Percentiles rank a stretch among this genome's conserved stretches.
phyloP scores from a whole-genome alignment of 2,888 invertebrate species.

The Microctonus hyperodae region DNA sequence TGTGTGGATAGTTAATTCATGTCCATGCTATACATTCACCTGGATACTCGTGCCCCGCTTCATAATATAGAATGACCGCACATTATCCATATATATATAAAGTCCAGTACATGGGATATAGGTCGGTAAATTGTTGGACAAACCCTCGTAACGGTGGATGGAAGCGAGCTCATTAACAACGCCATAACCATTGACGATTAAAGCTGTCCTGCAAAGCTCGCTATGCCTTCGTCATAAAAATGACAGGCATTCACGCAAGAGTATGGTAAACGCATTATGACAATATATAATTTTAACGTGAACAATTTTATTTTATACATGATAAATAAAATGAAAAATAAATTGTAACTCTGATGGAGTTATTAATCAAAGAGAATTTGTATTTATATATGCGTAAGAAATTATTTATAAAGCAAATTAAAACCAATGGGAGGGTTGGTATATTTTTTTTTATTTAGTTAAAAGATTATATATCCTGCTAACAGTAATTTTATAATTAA shows the following conservation, averaged over 20 bases:
- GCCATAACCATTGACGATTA: conserved; percentile 46
- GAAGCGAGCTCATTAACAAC: conserved; percentile 47
- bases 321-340: too few relatives aligned
- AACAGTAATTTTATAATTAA: too few relatives aligned
- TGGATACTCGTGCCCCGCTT: conserved; percentile 33
- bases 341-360: too few relatives aligned
- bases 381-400: too few relatives aligned
- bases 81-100: conserved; percentile 48
- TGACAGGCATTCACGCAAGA: not conserved
- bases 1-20: conserved; percentile 51
- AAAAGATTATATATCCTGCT: too few relatives aligned
- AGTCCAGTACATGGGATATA: conserved; percentile 42
- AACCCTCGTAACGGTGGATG: conserved; percentile 45
- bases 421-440: too few relatives aligned
- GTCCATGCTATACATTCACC: conserved; percentile 42
- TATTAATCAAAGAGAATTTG: too few relatives aligned
- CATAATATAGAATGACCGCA: conserved; percentile 48
- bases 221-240: not conserved
- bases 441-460: too few relatives aligned
- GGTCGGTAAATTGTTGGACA: conserved; percentile 37
- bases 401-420: too few relatives aligned
- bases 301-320: too few relatives aligned
- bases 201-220: conserved; percentile 27
- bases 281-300: too few relatives aligned
- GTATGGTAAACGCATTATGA: not conserved